Evolutionary conservation across 92 coral and sea anemone genomes (phyloP).

Genomic region (Virgularia gustaviana): DNA sequence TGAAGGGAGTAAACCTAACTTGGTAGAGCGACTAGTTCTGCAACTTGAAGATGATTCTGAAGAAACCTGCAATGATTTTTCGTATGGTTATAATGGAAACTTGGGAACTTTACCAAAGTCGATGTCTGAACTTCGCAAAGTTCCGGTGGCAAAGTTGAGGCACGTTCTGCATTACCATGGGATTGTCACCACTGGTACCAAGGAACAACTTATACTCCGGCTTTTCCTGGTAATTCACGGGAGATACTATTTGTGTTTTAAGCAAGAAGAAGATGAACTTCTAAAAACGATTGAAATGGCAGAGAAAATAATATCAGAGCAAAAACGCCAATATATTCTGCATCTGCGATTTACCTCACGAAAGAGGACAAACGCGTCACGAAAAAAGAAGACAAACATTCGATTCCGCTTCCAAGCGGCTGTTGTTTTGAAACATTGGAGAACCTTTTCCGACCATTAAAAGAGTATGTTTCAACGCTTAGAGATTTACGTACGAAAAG

Average conservation of each 20-base stretch:
- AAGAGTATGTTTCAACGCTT: neutral
- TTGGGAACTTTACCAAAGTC: constrained; percentile 9
- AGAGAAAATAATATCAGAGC: neutral
- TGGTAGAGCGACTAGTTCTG: too few species aligned
- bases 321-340: constrained; percentile 19
- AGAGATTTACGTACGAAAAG: constrained; percentile 8
- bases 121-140: constrained; percentile 26
- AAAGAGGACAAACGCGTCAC: constrained; percentile 24
- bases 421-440: too few species aligned
- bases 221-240: constrained; percentile 19
- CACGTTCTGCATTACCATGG: constrained; percentile 24
- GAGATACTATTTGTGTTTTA: constrained; percentile 12
- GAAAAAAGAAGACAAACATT: constrained; percentile 14
- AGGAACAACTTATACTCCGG: constrained; percentile 31
- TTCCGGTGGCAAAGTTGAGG: constrained; percentile 11
- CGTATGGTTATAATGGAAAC: constrained; percentile 10
- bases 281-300: constrained; percentile 6
- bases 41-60: constrained; percentile 24
- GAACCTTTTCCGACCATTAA: too few species aligned
- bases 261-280: constrained; percentile 10
- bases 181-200: constrained; percentile 21
- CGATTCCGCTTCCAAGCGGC: neutral
- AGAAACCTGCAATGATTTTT: neutral
- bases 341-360: neutral
- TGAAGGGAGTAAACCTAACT: constrained; percentile 26